phyloP scores from a whole-genome alignment of 2,888 invertebrate genomes.

The Eupithecia dodoneata region DNA sequence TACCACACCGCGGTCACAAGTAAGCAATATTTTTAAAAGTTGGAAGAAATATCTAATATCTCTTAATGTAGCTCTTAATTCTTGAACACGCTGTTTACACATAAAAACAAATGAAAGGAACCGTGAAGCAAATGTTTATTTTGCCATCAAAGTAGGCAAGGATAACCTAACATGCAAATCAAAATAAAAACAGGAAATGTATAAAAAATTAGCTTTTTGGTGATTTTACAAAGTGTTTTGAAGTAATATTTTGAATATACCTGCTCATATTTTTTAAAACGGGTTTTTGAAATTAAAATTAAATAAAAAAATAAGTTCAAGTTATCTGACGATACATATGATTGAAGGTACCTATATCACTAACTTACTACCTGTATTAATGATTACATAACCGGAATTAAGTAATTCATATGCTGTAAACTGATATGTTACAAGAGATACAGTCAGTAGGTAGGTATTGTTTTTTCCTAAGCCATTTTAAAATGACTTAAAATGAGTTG shows the following conservation, averaged over 20 bases:
- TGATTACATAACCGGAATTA: slow-evolving; percentile 32
- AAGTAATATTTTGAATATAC: not conserved
- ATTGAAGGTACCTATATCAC: slow-evolving; percentile 4
- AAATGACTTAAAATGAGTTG: not conserved
- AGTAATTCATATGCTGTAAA: slow-evolving; percentile 28
- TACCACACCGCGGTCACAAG: no score
- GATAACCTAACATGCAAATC: not conserved
- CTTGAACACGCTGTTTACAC: not conserved
- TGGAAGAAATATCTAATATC: not conserved
- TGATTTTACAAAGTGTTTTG: not conserved
- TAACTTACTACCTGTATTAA: not conserved
- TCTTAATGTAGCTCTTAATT: not conserved
- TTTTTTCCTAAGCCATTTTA: not conserved
- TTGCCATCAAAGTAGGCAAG: not conserved
- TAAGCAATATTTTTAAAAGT: not conserved
- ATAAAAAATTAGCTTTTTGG: not conserved
- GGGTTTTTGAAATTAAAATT: not conserved
- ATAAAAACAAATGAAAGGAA: not conserved
- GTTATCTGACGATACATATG: not conserved
- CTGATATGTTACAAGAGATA: slow-evolving; percentile 38
- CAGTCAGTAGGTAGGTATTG: not conserved
- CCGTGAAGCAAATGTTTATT: not conserved
- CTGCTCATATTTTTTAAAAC: not conserved
- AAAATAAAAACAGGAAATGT: not conserved
- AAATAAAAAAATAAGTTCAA: not conserved